These are phyloP conservation scores for Picus viridis DNA, from an alignment of 2,797 vertebrate species.

Conservation along the genomic window DNA sequence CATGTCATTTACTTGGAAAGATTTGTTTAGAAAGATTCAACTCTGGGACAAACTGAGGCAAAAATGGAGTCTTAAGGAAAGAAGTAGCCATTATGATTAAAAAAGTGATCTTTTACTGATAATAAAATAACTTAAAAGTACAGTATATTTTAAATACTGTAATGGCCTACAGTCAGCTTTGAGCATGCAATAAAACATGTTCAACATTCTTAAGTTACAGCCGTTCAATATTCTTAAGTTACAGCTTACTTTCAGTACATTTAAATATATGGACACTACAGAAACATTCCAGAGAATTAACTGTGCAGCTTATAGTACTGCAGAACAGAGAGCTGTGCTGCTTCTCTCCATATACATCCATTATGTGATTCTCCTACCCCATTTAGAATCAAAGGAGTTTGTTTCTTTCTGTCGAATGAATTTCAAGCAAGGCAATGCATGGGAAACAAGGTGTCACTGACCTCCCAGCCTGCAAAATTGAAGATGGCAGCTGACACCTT, in stretches of 20 bases:
- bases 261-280: not conserved
- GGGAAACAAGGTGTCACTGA: not conserved
- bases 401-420: not conserved
- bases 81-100: not conserved
- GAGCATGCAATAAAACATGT: not conserved
- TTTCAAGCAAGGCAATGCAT: not conserved
- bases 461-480: not conserved
- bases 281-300: not conserved
- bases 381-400: not conserved
- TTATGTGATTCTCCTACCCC: not conserved
- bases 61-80: not conserved
- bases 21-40: not conserved
- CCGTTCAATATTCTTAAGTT: not conserved
- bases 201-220: not conserved
- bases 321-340: not conserved
- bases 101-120: accelerated
- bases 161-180: not conserved
- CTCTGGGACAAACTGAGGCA: not conserved
- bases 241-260: not conserved
- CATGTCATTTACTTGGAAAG: not conserved
- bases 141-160: not conserved
- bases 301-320: not conserved
- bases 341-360: not conserved
- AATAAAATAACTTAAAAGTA: not conserved
- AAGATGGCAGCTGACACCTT: not conserved